Base-by-base conservation (phyloP, 2,797 vertebrate genomes). In the Phalanger gymnotis region DNA sequence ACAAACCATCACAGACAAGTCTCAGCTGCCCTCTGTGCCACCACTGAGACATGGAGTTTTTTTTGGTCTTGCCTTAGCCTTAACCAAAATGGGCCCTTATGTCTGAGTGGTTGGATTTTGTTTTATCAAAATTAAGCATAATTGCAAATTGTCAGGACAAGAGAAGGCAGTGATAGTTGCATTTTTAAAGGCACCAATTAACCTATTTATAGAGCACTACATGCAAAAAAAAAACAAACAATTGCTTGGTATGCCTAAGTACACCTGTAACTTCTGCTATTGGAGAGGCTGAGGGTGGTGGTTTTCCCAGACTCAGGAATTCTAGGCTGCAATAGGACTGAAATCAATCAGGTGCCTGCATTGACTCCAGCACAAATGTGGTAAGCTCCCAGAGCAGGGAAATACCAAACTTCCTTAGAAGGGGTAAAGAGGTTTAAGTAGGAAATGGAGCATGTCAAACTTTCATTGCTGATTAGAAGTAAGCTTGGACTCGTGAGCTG, bases 191-290 rank as follows among this genome's bases (percentile, higher is more conserved):
- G 92, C 54, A 94, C 94, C 93, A 97, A 97, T 97, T 97, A 97
- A 96, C 90, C 40, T 97, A 97, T 97, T 97, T 97, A 97, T 97
- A 97, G 97, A 95, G 95, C 14, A 87, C 90, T 73, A 14, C n/a
- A 61, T 5, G 3, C 89, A 96, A 93, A 96, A 53, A 96, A 58
- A 61, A 30, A 57, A 57, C 2, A 61, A 73, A 73, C n/a, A 40
- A 5, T 73, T 22, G 7, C 22, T 87, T 10, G 40, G 3, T 25
- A 5, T 47, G 1, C 9, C 73, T 87, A 1, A 81, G 7, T 51
- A 87, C 40, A 87, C 73, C 73, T 87, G 22, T 87, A 87, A 87
- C 73, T 27, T n/a, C 34, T 81, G 22, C 40, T 9, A 87, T 40
- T 87, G 73, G 25, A 51, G 9, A 81, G 22, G 73, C 40, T 81